A percentile compares a stretch with the other conserved stretches of the same genome.
These are phyloP conservation scores for Dendrocincla tyrannina DNA, from an alignment of 2,797 vertebrate genomes.

Conservation along the genomic window DNA sequence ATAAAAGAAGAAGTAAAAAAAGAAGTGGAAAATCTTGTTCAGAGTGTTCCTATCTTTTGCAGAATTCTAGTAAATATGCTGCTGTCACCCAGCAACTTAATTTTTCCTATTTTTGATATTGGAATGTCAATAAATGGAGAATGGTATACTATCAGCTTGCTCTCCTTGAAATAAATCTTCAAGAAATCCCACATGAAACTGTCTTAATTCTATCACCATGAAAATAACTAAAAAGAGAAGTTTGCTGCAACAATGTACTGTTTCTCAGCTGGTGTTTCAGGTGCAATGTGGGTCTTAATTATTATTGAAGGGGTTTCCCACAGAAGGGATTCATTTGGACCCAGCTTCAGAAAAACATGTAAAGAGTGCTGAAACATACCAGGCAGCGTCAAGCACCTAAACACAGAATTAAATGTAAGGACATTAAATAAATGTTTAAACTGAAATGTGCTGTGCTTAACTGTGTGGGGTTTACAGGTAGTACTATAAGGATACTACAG, in stretches of 20 bases:
- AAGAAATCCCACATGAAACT: neutral
- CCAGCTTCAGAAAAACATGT: neutral
- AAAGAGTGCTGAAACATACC: neutral
- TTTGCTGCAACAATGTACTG: neutral
- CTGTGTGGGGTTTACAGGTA: neutral
- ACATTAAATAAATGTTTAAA: neutral
- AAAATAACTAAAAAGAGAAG: neutral
- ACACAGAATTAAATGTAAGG: neutral
- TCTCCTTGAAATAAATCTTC: conserved; percentile 16
- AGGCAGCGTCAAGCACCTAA: neutral
- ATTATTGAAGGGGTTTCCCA: neutral
- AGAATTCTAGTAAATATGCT: neutral
- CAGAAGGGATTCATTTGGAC: neutral
- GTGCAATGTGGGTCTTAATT: neutral
- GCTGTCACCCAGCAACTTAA: neutral
- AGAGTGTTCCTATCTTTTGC: neutral
- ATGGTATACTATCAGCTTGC: neutral
- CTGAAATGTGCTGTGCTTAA: neutral
- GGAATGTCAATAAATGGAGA: neutral
- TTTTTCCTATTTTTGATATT: conserved; percentile 3
- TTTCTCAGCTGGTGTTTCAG: neutral
- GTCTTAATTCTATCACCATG: neutral
- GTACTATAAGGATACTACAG: neutral
- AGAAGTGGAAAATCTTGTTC: neutral
- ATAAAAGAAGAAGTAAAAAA: neutral